A percentile compares a stretch with the other conserved stretches of the same genome.
Conservation (phyloP, 2,113 vertebrate genomes). For the Orcinus orca region DNA sequence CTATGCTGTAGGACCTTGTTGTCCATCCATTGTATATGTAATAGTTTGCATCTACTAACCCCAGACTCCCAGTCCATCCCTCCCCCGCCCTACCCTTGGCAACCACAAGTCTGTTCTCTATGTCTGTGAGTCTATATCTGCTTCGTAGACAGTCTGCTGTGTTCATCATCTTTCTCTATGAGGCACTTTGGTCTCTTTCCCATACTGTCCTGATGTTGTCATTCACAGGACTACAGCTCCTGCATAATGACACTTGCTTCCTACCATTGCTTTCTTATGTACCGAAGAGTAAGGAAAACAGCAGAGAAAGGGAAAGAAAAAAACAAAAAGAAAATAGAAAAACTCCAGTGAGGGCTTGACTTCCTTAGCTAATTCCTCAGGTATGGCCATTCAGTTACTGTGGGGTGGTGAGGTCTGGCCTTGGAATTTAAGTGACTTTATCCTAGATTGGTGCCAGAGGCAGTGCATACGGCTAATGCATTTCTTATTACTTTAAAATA, state of each 20-base stretch:
- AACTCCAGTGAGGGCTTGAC: not conserved
- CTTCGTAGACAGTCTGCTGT: not conserved
- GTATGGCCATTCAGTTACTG: not conserved
- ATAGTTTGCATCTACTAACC: not conserved
- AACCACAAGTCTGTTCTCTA: not conserved
- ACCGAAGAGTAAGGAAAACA: not conserved
- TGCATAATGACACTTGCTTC: not conserved
- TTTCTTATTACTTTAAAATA: slow-evolving; percentile 58
- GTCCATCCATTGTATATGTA: not conserved
- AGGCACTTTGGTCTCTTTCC: not conserved
- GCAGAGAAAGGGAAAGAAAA: not conserved
- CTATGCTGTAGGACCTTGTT: not conserved
- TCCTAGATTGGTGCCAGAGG: slow-evolving; percentile 7
- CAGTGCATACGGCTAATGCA: slow-evolving; percentile 25
- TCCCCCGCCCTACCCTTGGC: not conserved
- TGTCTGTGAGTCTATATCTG: not conserved
- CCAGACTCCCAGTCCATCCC: not conserved
- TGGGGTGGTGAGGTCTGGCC: not conserved
- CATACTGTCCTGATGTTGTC: rapidly evolving
- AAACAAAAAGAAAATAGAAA: not conserved
- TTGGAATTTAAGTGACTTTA: not conserved
- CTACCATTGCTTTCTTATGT: rapidly evolving
- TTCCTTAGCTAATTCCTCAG: not conserved
- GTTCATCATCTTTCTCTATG: not conserved
- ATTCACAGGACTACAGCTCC: not conserved